phyloP scores from a whole-genome alignment of 2,888 invertebrate genomes.

The Hemaris fuciformis region DNA sequence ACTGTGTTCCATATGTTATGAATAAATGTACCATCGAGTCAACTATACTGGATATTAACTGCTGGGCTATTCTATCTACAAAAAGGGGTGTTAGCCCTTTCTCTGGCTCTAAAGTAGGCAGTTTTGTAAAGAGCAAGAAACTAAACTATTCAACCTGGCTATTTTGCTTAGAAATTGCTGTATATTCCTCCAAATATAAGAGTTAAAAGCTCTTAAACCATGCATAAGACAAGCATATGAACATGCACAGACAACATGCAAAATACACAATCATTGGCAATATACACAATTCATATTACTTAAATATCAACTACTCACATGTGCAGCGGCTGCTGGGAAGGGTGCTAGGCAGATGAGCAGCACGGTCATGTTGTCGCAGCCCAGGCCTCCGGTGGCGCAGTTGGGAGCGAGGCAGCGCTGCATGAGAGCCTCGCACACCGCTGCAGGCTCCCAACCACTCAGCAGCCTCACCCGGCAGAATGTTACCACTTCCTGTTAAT shows the following conservation, averaged over 20 bases:
- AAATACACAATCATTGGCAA: neutral
- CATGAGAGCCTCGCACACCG: conserved; percentile 97
- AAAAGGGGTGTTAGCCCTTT: too few species aligned
- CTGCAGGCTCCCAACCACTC: conserved; percentile 92
- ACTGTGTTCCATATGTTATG: too few species aligned
- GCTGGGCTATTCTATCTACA: too few species aligned
- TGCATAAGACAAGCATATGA: neutral
- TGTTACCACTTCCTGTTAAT: conserved; percentile 88
- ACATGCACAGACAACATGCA: conserved; percentile 18
- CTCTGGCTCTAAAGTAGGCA: too few species aligned
- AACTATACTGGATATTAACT: too few species aligned
- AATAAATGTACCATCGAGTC: too few species aligned
- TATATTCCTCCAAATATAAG: too few species aligned
- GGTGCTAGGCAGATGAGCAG: conserved; percentile 89
- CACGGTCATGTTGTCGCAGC: conserved; percentile 99
- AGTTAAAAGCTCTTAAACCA: too few species aligned
- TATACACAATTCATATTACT: neutral
- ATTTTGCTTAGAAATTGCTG: too few species aligned
- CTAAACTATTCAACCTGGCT: too few species aligned
- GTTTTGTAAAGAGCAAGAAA: too few species aligned
- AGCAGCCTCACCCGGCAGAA: conserved; percentile 93
- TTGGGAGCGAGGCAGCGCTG: conserved; percentile 97
- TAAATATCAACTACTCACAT: conserved; percentile 35
- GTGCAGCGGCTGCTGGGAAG: conserved; percentile 53
- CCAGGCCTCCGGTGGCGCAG: conserved; percentile 97